Base-by-base conservation (phyloP, 2,888 invertebrate species). In the Agonopterix subpropinquella region DNA sequence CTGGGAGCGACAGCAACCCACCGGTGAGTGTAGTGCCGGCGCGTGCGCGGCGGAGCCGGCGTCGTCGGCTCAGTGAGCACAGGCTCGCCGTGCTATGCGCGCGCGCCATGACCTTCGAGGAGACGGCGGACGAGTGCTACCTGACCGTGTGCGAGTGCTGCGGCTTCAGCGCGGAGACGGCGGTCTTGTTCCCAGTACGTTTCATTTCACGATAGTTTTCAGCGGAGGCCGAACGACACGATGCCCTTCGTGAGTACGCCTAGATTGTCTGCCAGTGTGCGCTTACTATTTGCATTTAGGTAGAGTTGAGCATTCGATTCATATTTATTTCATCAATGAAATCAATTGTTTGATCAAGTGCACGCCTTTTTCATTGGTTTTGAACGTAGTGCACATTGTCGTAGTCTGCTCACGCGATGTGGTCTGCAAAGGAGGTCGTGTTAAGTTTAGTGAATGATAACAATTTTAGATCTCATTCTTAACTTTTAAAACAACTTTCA, bases 51-150 rank as follows among this genome's bases (percentile, higher is more conserved):
- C 42, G 61, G 53, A 53, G 47, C 46, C 50, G 45, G 8, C 42
- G 47, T 56, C 42, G 47, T 56, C 58, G 11, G 11, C 11, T 42
- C 81, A 83, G 85, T 85, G 80, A 62, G 58, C 68, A 67, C 64
- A 65, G 70, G 68, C 63, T 63, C 67, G 64, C 68, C 80, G 82
- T 60, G 76, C 77, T 77, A 80, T 81, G 86, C 87, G 85, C 83
- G 84, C 84, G 86, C 84, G 85, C 80, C 80, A 86, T 86, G 87
- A 85, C 83, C 86, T 83, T 85, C 82, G 87, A 85, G 73, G 81
- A 81, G 75, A 68, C 78, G 62, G 80, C 70, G 61, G 87, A 89
- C 76, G 81, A 85, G 73, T 79, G 82, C 72, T 84, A 83, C 72
- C 77, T 84, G 59, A 79, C 80, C 57, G 88, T 88, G 75, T 89